Evolutionary conservation across 2,797 vertebrate genomes (phyloP), one percentile per base, ranked within the genome.

Genomic region (Falco novaeseelandiae): DNA sequence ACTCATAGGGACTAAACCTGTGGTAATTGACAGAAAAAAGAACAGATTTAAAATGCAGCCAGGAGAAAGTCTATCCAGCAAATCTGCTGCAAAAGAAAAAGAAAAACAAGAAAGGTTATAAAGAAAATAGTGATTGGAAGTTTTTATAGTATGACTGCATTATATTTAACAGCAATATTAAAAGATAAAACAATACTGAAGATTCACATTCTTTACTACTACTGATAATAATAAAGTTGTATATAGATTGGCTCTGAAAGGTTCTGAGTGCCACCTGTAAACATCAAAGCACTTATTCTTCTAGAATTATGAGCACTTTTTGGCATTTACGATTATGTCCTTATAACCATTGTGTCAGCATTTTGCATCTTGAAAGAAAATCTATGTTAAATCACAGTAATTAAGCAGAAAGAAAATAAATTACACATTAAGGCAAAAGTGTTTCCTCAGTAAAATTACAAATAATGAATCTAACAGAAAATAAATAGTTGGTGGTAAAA

Each of bases 1-100:
- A 99, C 98, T 99, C 99, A 99, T 99, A 99, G 97, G 99, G 99
- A 98, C 99, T 99, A 99, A 99, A 99, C 99, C 99, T 99, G 99
- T 98, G 99, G 98, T 98, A 98, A 98, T 98, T 98, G 98, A 99
- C 98, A 99, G 96, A 97, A 97, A 99, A 98, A 98, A 98, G 96
- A 99, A 98, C 85, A 98, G 86, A 97, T 98, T 98, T 98, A 98
- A 98, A 98, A 97, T 94, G 95, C 73, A 98, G 96, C 74, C 97
- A 97, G 96, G 81, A 97, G 93, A 97, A 97, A 97, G 62, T 95
- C 85, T 97, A 95, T 98, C 96, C 97, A 97, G 97, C 49, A 98
- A 88, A 98, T 83, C 95, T 97, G 98, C 99, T 99, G 99, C 96
- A 98, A 98, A 97, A 98, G 98, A 99, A 98, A 99, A 96, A 99